Conservation (phyloP, 2,797 vertebrate genomes). For the Pseudocheirus occidentalis region DNA sequence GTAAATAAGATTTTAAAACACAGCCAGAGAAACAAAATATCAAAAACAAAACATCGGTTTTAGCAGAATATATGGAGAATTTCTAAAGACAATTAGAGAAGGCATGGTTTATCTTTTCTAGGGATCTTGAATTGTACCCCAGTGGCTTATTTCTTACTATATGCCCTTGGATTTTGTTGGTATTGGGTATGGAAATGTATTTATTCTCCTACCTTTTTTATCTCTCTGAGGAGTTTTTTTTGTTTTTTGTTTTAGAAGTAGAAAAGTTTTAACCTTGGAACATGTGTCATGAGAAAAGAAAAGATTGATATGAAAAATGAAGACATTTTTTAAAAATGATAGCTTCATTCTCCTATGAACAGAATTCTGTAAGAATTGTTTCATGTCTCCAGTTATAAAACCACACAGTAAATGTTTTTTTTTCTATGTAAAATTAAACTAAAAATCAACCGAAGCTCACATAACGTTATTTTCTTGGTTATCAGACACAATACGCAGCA, state of each 20-base stretch:
- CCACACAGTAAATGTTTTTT: neutral
- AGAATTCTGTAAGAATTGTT: neutral
- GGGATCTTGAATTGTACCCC: neutral
- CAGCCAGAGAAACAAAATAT: neutral
- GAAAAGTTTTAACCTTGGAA: neutral
- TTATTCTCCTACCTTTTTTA: neutral
- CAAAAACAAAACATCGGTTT: neutral
- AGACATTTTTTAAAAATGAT: too few species aligned
- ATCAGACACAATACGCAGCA: neutral
- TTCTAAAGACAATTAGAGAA: neutral
- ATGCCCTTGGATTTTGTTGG: neutral
- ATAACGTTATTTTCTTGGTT: neutral
- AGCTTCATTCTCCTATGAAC: neutral
- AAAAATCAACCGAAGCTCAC: neutral
- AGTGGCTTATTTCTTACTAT: neutral
- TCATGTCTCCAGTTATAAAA: neutral
- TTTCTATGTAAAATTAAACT: neutral
- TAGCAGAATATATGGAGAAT: neutral
- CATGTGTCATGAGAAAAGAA: neutral
- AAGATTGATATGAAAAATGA: neutral
- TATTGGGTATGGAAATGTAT: neutral
- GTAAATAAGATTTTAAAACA: neutral
- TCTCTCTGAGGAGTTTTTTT: neutral
- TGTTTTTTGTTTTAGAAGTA: neutral
- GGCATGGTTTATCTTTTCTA: neutral